phyloP scores from a whole-genome alignment of 1,140 invertebrate genomes.

The Drosophila serrata region DNA sequence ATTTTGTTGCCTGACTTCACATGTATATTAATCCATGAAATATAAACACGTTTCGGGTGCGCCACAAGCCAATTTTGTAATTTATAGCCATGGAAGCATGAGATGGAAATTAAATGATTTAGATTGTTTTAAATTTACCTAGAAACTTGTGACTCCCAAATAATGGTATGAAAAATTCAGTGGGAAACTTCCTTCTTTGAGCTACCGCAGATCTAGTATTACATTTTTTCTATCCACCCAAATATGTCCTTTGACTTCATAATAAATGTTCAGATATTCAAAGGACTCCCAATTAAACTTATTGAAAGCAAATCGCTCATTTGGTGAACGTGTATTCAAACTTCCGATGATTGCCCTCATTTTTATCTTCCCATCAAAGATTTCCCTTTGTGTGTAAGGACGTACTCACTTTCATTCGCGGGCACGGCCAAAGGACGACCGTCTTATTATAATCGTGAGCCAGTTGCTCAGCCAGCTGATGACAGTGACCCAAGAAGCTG shows the following conservation, averaged over 20 bases:
- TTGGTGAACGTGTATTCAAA: background rate
- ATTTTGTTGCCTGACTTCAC: conserved; percentile 6
- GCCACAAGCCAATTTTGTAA: background rate
- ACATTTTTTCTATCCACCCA: too few species aligned
- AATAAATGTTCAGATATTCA: background rate
- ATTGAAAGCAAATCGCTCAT: background rate
- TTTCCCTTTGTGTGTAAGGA: conserved; percentile 19
- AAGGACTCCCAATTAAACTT: background rate
- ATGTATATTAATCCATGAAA: conserved; percentile 8
- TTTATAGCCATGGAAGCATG: too few species aligned
- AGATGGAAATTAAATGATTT: background rate
- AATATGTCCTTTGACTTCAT: background rate
- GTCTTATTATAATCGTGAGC: conserved; percentile 80
- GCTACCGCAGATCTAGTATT: background rate
- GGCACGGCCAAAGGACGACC: conserved; percentile 82
- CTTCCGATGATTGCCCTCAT: conserved; percentile 4
- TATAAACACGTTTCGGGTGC: background rate
- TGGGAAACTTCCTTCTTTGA: background rate
- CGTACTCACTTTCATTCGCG: conserved; percentile 82
- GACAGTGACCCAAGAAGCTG: conserved; percentile 72
- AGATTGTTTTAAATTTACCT: background rate
- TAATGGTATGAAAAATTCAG: background rate
- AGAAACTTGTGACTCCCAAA: too few species aligned
- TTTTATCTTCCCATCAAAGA: conserved; percentile 7
- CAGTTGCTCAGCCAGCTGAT: conserved; percentile 75